Evolutionary conservation across 2,113 vertebrate species (phyloP).

Genomic region (Buteo buteo): DNA sequence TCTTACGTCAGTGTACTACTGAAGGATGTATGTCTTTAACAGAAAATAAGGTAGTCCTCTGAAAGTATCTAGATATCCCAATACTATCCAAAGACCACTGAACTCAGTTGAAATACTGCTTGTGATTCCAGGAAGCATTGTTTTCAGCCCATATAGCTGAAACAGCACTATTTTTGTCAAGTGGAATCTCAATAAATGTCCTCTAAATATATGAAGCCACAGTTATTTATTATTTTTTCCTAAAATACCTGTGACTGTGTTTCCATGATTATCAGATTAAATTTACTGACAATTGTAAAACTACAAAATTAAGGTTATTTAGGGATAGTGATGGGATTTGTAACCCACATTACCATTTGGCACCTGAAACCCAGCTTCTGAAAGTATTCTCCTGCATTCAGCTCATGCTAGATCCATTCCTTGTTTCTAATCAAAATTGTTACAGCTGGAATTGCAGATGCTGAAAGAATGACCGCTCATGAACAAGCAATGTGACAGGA

Average conservation of each 20-base stretch:
- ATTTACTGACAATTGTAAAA: background rate
- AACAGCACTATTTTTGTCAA: background rate
- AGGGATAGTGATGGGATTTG: background rate
- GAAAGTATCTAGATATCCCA: background rate
- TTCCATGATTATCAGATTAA: background rate
- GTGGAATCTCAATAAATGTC: background rate
- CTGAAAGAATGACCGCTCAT: background rate
- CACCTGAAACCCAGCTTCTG: background rate
- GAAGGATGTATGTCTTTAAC: background rate
- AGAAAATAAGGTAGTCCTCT: background rate
- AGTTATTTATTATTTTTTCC: background rate
- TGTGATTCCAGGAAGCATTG: background rate
- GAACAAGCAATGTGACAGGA: background rate
- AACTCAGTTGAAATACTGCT: background rate
- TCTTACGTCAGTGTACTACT: background rate
- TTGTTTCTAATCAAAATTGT: background rate
- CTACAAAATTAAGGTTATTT: background rate
- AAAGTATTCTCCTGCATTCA: background rate
- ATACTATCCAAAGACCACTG: background rate
- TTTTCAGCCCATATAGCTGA: background rate
- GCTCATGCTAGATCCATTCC: background rate
- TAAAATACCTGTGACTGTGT: background rate
- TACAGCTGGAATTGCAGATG: background rate
- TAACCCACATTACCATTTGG: background rate
- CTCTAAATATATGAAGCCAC: background rate